phyloP scores from a whole-genome alignment of 2,113 vertebrate genomes.

The Shinisaurus crocodilurus region DNA sequence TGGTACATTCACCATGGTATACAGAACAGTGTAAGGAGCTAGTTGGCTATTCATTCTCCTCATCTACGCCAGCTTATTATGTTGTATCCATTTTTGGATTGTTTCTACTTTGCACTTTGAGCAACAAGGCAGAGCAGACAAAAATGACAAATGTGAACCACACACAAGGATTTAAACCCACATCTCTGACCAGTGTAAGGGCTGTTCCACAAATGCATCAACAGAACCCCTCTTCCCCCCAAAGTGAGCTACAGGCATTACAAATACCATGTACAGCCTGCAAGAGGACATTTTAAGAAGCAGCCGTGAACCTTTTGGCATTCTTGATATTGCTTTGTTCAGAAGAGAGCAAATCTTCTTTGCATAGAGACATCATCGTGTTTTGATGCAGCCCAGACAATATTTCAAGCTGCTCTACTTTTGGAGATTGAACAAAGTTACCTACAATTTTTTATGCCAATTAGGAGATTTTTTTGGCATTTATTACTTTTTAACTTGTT shows the following conservation, averaged over 20 bases:
- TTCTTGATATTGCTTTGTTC: constrained; percentile 70
- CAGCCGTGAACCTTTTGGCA: constrained; percentile 38
- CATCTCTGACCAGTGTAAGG: constrained; percentile 57
- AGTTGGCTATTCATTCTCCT: constrained; percentile 38
- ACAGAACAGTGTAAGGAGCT: constrained; percentile 6
- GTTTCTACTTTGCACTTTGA: constrained; percentile 60
- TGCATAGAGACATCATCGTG: constrained; percentile 71
- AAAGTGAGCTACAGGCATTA: constrained; percentile 40
- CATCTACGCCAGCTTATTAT: constrained; percentile 40
- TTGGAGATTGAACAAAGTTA: constrained; percentile 79
- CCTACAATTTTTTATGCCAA: constrained; percentile 91
- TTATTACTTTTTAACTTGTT: constrained; percentile 97
- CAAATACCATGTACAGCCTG: background rate
- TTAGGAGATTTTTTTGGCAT: constrained; percentile 95
- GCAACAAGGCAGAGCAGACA: constrained; percentile 63
- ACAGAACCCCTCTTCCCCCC: constrained; percentile 51
- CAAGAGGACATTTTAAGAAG: constrained; percentile 46
- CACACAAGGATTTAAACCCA: background rate
- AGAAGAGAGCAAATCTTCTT: constrained; percentile 59
- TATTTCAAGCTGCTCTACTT: constrained; percentile 83
- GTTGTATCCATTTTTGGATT: constrained; percentile 59
- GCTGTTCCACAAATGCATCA: constrained; percentile 27
- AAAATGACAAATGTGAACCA: constrained; percentile 45
- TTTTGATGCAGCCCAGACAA: constrained; percentile 78
- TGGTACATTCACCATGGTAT: constrained; percentile 44